phyloP scores from a whole-genome alignment of 2,113 vertebrate genomes.

The Stegostoma tigrinum region DNA sequence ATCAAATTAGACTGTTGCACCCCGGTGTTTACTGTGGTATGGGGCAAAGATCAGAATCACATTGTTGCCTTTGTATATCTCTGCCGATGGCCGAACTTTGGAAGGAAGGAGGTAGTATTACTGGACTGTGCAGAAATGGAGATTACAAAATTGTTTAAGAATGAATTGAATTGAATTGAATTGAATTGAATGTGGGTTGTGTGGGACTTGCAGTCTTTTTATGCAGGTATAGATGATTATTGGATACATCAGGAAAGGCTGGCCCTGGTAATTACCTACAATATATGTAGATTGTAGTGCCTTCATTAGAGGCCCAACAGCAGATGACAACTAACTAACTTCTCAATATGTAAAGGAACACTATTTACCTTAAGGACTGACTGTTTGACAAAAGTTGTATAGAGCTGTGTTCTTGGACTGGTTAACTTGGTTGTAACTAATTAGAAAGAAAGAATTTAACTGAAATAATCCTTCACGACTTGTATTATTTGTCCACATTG shows the following conservation, averaged over 20 bases:
- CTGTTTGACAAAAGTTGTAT: background rate
- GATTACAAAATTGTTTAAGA: background rate
- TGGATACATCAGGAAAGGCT: background rate
- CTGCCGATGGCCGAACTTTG: background rate
- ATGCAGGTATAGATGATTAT: background rate
- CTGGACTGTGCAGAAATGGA: background rate
- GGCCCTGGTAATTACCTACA: background rate
- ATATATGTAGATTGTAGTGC: background rate
- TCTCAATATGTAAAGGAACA: background rate
- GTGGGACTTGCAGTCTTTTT: background rate
- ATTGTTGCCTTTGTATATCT: background rate
- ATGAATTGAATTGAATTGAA: background rate
- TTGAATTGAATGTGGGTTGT: background rate
- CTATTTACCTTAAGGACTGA: background rate
- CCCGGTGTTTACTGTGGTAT: background rate
- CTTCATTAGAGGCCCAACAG: background rate
- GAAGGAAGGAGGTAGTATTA: background rate
- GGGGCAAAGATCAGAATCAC: background rate
- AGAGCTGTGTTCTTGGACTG: background rate
- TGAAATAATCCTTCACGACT: background rate
- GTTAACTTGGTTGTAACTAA: background rate
- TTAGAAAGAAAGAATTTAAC: background rate
- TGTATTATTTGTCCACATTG: background rate
- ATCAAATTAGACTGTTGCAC: background rate
- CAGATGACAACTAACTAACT: background rate